Conservation (phyloP, 2,797 vertebrate genomes). For the Peromyscus nudipes region DNA sequence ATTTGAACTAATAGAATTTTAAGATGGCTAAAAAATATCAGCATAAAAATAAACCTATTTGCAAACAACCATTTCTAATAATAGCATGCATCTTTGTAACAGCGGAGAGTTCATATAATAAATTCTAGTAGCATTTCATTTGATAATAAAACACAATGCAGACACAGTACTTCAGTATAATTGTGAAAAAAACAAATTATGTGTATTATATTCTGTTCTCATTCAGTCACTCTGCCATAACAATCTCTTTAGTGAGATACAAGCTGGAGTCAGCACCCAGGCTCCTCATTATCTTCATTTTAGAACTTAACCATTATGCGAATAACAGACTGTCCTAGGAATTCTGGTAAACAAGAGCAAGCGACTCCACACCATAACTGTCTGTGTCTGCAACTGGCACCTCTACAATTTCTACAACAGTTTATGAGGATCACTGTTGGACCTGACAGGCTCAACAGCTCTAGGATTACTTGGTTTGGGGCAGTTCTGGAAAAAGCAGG, state of each 20-base stretch:
- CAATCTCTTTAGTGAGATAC: not conserved
- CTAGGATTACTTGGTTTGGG: slow-evolving; percentile 39
- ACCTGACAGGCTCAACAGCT: not conserved
- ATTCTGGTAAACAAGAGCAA: slow-evolving; percentile 17
- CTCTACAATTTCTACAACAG: not conserved
- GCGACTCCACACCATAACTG: not conserved
- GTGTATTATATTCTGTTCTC: not conserved
- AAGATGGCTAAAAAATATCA: slow-evolving; percentile 37
- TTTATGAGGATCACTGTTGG: not conserved
- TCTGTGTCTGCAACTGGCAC: not conserved
- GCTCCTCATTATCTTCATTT: not conserved
- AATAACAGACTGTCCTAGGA: not conserved
- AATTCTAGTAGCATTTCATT: slow-evolving; percentile 48
- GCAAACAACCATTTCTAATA: slow-evolving; percentile 14
- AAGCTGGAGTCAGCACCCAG: not conserved
- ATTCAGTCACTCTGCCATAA: not conserved
- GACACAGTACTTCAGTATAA: not conserved
- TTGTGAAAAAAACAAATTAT: slow-evolving; percentile 13
- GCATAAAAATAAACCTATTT: slow-evolving; percentile 62
- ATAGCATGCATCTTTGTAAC: not conserved
- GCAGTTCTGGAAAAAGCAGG: slow-evolving; percentile 12
- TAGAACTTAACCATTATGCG: not conserved
- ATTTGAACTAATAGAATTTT: slow-evolving; percentile 49
- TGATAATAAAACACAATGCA: slow-evolving; percentile 28
- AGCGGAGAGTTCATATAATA: slow-evolving; percentile 10